These are phyloP conservation scores for Andrena haemorrhoa DNA, from an alignment of 2,888 invertebrate genomes.

Conservation along the genomic window DNA sequence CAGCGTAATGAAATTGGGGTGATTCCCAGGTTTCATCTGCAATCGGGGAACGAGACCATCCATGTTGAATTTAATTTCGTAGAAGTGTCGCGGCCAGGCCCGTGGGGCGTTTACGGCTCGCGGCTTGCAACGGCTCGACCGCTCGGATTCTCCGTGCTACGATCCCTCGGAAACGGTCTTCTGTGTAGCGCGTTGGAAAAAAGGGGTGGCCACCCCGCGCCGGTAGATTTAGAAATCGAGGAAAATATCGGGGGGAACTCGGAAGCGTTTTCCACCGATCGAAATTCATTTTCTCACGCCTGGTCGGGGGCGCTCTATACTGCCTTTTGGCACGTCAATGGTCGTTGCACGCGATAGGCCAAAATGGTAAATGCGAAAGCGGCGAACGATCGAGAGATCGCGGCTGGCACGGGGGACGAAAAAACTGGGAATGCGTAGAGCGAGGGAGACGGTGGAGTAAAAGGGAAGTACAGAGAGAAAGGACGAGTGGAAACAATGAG, in stretches of 20 bases:
- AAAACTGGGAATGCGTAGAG: too few species aligned
- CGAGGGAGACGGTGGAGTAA: too few species aligned
- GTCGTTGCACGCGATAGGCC: conserved; percentile 12
- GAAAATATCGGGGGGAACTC: not conserved
- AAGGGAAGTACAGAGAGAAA: conserved; percentile 7
- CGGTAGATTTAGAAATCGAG: conserved; percentile 13
- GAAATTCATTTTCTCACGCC: conserved; percentile 55
- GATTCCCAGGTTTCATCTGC: conserved; percentile 41
- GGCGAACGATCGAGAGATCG: conserved; percentile 34
- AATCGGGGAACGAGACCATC: conserved; percentile 37
- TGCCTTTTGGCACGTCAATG: not conserved
- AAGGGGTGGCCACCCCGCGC: not conserved
- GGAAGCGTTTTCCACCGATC: conserved; percentile 41
- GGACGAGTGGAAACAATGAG: conserved; percentile 29
- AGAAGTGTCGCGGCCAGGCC: conserved; percentile 15
- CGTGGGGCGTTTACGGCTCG: conserved; percentile 13
- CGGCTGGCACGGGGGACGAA: conserved; percentile 12
- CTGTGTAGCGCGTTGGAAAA: not conserved
- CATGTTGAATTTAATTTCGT: conserved; percentile 43
- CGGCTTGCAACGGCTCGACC: conserved; percentile 2
- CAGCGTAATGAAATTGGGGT: conserved; percentile 49
- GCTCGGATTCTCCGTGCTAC: not conserved
- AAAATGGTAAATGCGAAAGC: conserved; percentile 12
- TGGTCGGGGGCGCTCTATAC: conserved; percentile 5
- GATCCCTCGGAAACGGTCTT: conserved; percentile 1